Evolutionary conservation across 1,140 invertebrate genomes (phyloP).

Genomic region (Drosophila subpulchrella): DNA sequence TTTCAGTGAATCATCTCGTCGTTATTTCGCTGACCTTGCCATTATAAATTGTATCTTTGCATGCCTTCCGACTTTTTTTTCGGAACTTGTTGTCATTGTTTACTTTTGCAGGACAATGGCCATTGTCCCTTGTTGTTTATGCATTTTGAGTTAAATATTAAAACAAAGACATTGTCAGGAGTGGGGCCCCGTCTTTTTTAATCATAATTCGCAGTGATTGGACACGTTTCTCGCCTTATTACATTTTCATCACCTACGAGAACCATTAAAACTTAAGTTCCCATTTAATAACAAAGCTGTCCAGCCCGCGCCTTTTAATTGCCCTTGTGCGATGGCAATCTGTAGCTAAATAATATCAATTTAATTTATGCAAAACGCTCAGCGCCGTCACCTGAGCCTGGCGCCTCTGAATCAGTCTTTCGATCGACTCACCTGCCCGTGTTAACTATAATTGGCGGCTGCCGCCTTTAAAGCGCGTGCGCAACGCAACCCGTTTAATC

Average conservation of each 20-base stretch:
- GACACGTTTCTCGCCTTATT: slow-evolving; percentile 6
- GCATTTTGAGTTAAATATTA: slow-evolving; percentile 2
- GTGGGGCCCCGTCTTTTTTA: not conserved
- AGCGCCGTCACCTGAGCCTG: slow-evolving; percentile 63
- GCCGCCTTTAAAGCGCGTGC: slow-evolving; percentile 42
- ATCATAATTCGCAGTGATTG: slow-evolving; percentile 20
- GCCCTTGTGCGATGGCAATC: slow-evolving; percentile 45
- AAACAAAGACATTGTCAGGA: slow-evolving; percentile 21
- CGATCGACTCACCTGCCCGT: slow-evolving; percentile 26
- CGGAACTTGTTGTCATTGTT: slow-evolving; percentile 22
- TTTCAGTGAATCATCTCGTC: slow-evolving; percentile 24
- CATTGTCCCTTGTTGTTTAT: slow-evolving; percentile 58
- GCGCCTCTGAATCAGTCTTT: slow-evolving; percentile 46
- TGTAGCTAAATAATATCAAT: slow-evolving; percentile 57
- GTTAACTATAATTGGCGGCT: slow-evolving; percentile 60
- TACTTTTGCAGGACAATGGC: slow-evolving; percentile 54
- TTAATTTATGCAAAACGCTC: slow-evolving; percentile 64
- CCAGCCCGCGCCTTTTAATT: slow-evolving; percentile 58
- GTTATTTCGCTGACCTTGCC: slow-evolving; percentile 26
- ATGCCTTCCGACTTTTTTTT: slow-evolving; percentile 6
- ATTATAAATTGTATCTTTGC: slow-evolving; percentile 11
- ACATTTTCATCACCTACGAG: slow-evolving; percentile 31
- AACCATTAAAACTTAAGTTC: not conserved
- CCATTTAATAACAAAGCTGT: slow-evolving; percentile 28
- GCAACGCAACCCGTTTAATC: slow-evolving; percentile 56